These are phyloP conservation scores for Nudaria mundana DNA, from an alignment of 2,888 invertebrate genomes.

Conservation along the genomic window DNA sequence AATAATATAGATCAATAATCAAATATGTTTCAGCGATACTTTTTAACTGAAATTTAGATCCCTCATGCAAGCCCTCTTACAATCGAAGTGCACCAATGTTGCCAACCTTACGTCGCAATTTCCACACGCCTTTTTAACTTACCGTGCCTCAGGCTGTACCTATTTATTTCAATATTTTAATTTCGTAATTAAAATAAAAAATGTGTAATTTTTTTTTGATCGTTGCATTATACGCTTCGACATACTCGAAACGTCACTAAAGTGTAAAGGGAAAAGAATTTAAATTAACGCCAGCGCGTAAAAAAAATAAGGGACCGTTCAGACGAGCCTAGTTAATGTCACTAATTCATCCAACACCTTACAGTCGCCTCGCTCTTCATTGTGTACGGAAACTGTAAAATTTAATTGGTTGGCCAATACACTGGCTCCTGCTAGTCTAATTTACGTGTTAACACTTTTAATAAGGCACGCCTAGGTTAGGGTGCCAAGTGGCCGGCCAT, in stretches of 20 bases:
- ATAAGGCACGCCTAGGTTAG: slow-evolving; percentile 73
- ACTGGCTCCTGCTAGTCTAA: slow-evolving; percentile 65
- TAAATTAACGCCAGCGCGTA: slow-evolving; percentile 34
- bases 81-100: slow-evolving; percentile 65
- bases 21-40: slow-evolving; percentile 19
- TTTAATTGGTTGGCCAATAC: slow-evolving; percentile 79
- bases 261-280: slow-evolving; percentile 45
- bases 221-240: slow-evolving; percentile 29
- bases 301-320: slow-evolving; percentile 32
- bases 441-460: slow-evolving; percentile 80
- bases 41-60: slow-evolving; percentile 65
- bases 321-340: slow-evolving; percentile 40
- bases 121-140: slow-evolving; percentile 74
- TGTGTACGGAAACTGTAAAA: slow-evolving; percentile 64
- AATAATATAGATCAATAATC: too few species aligned
- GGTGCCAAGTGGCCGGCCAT: slow-evolving; percentile 78
- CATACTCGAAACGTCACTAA: slow-evolving; percentile 48
- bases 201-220: slow-evolving; percentile 44
- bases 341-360: slow-evolving; percentile 45
- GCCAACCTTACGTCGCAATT: slow-evolving; percentile 77
- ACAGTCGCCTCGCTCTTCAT: slow-evolving; percentile 53
- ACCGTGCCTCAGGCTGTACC: slow-evolving; percentile 49
- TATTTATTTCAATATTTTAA: slow-evolving; percentile 64
- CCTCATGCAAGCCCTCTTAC: slow-evolving; percentile 70
- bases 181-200: slow-evolving; percentile 58